Evolutionary conservation across 2,888 invertebrate species (phyloP).

Genomic region (Lepidocyrtoides sp.): DNA sequence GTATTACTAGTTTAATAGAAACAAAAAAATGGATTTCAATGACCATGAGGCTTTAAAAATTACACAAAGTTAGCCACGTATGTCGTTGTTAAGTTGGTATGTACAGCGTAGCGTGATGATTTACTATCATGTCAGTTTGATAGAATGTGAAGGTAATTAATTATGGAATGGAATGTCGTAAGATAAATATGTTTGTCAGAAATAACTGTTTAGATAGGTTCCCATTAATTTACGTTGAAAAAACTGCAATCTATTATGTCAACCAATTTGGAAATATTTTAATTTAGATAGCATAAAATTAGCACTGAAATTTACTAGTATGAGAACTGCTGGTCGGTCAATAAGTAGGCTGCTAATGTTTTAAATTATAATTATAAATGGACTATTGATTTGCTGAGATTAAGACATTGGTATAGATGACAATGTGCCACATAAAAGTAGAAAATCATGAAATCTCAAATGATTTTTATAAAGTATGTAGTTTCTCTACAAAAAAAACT

Average conservation of each 20-base stretch:
- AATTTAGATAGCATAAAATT: no score
- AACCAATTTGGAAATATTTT: no score
- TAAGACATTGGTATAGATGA: no score
- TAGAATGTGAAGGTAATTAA: neutral
- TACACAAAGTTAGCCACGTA: neutral
- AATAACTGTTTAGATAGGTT: no score
- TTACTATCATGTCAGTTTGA: neutral
- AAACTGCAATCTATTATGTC: no score
- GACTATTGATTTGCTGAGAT: neutral
- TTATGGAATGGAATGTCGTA: constrained; percentile 11
- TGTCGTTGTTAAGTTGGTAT: no score
- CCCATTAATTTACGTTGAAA: no score
- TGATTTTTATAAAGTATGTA: neutral
- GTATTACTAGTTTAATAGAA: constrained; percentile 18
- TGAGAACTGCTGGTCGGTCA: neutral
- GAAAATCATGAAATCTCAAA: neutral
- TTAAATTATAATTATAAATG: neutral
- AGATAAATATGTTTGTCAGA: no score
- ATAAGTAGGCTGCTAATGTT: neutral
- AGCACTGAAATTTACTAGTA: no score
- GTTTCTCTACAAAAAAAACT: neutral
- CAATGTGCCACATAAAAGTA: neutral
- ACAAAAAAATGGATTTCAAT: constrained; percentile 7
- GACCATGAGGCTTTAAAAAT: constrained; percentile 24
- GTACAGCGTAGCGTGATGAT: no score